A percentile compares a stretch with the other conserved stretches of the same genome.
Conservation (phyloP, 2,797 vertebrate genomes). For the Paedocypris micromegethes region DNA sequence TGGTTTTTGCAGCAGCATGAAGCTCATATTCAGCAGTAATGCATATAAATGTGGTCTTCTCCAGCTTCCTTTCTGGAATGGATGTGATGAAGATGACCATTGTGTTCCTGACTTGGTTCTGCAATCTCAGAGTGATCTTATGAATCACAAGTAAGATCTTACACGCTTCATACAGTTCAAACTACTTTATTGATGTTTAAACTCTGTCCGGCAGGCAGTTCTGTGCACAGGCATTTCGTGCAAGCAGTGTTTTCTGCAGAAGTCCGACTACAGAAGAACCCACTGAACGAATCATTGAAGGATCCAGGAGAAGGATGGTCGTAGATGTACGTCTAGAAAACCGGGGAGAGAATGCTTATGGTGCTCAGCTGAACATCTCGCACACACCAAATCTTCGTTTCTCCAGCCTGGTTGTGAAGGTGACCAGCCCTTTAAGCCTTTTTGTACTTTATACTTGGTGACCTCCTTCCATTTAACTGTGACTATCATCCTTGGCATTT, state of each 20-base stretch:
- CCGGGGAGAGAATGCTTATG: slow-evolving; percentile 90
- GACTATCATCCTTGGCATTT: background rate
- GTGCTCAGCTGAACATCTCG: slow-evolving; percentile 80
- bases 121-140: slow-evolving; percentile 81
- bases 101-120: slow-evolving; percentile 88
- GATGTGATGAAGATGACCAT: slow-evolving; percentile 91
- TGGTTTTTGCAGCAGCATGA: background rate
- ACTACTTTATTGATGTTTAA: background rate
- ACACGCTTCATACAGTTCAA: background rate
- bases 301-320: slow-evolving; percentile 76
- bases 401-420: slow-evolving; percentile 86
- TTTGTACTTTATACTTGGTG: too few species aligned
- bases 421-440: slow-evolving; percentile 38
- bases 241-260: slow-evolving; percentile 60
- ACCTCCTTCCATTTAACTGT: background rate
- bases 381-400: slow-evolving; percentile 86
- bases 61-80: slow-evolving; percentile 96
- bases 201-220: slow-evolving; percentile 74
- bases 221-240: slow-evolving; percentile 71
- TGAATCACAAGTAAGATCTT: slow-evolving; percentile 77
- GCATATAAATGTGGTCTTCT: background rate
- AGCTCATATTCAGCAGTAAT: background rate
- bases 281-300: slow-evolving; percentile 78
- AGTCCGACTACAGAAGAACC: slow-evolving; percentile 64
- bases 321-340: slow-evolving; percentile 85